These are phyloP conservation scores for Carcina quercana DNA, from an alignment of 2,888 invertebrate species.

Conservation along the genomic window DNA sequence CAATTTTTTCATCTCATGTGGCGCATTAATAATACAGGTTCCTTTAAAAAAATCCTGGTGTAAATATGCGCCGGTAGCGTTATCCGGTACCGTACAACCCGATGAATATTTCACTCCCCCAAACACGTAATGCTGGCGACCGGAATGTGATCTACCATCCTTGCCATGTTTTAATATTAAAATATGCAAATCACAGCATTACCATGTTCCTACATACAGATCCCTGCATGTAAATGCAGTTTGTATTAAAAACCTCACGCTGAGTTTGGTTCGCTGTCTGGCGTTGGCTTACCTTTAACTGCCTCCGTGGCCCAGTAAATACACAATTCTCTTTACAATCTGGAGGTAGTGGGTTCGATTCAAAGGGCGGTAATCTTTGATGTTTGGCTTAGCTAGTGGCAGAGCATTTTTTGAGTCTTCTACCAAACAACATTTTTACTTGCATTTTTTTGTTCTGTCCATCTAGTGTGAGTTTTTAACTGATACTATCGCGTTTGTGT, in stretches of 20 bases:
- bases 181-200: constrained; percentile 56
- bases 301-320: not conserved
- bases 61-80: not conserved
- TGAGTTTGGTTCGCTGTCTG: too few species aligned
- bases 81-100: not conserved
- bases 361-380: too few species aligned
- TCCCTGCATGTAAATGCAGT: constrained; percentile 37
- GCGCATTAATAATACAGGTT: too few species aligned
- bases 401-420: not conserved
- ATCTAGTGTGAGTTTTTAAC: too few species aligned
- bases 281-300: too few species aligned
- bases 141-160: constrained; percentile 15
- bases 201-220: constrained; percentile 39
- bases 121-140: constrained; percentile 26
- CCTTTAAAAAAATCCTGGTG: too few species aligned
- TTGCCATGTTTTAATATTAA: constrained; percentile 58
- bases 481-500: too few species aligned
- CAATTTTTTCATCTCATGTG: not conserved
- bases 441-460: too few species aligned
- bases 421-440: too few species aligned
- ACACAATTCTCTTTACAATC: not conserved
- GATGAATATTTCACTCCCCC: constrained; percentile 52
- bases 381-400: not conserved
- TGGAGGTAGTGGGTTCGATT: not conserved
- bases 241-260: constrained; percentile 17